Evolutionary conservation across 2,888 invertebrate species (phyloP).

Genomic region (Nymphalis urticae): DNA sequence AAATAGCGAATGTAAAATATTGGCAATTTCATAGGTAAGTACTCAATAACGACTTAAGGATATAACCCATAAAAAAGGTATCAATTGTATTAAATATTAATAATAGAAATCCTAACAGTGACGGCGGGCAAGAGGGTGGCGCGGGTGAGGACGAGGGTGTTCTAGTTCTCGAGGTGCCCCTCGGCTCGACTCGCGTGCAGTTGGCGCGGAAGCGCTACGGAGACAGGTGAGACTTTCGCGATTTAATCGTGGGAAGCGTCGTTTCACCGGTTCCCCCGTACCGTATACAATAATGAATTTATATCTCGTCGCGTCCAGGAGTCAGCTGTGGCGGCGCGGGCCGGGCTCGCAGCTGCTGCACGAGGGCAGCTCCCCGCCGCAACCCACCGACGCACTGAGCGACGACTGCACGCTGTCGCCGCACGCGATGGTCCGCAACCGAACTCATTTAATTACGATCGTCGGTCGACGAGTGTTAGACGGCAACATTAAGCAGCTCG

Average conservation of each 20-base stretch:
- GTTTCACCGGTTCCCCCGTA: neutral
- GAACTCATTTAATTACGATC: neutral
- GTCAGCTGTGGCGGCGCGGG: conserved; percentile 97
- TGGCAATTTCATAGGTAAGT: too few relatives aligned
- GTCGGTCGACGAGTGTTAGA: too few relatives aligned
- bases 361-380: conserved; percentile 91
- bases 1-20: too few relatives aligned
- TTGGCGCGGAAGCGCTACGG: conserved; percentile 85
- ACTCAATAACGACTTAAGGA: conserved; percentile 22
- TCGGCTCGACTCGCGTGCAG: conserved; percentile 84
- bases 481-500: neutral
- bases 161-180: conserved; percentile 90
- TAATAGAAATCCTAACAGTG: neutral
- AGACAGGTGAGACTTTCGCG: conserved; percentile 54
- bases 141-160: conserved; percentile 85
- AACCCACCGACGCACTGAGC: conserved; percentile 64
- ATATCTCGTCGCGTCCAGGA: conserved; percentile 73
- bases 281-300: neutral
- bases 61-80: too few relatives aligned
- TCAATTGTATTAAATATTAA: neutral
- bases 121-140: conserved; percentile 38
- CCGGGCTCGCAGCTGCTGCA: conserved; percentile 94
- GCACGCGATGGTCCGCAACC: conserved; percentile 61
- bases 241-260: neutral
- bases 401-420: conserved; percentile 65